Base-by-base conservation (phyloP, 1,140 invertebrate species). In the Portunus trituberculatus region DNA sequence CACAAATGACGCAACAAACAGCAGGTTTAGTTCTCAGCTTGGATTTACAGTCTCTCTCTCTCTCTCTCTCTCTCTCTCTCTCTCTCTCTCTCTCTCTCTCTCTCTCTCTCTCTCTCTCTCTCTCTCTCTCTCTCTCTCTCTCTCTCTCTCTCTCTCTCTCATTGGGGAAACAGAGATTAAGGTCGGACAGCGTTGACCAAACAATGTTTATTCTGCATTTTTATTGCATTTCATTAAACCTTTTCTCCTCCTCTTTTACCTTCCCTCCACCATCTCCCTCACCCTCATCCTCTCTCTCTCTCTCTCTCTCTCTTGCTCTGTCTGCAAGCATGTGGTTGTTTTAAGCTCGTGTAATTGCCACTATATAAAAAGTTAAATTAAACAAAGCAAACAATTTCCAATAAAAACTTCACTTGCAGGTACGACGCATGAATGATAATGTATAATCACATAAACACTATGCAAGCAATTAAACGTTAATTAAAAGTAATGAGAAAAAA, bases 241-340 rank as follows among this genome's bases (percentile, higher is more conserved):
- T 20, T 59, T 20, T 12, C 52, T 59, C 52, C 67, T 76, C 67
- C 20, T 20, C 20, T 25, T 76, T 25, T 48, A 8, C 31, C 25
- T n/a, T 29, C 32, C 32, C 29, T 16, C 14, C 87, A 8, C 86
- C n/a, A 25, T 88, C 86, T 88, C 86, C 32, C 31, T 32, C 31
- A n/a, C 45, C n/a, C 45, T 25, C 86, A 39, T 29, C 3, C 86
- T 88, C 86, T 88, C 86, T 88, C 86, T 88, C 86, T 88, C 86
- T 88, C 86, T 88, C 86, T 88, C 86, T 76, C 52, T 59, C 52
- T 59, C 52, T 20, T 10, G 0, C 12, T 59, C 10, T 20, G 7
- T 76, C 12, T 14, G 52, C 12, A 2, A 20, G 52, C 52, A 59
- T 39, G 52, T 59, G 52, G 52, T 59, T 20, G 12, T 59, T 59